Conservation (phyloP, 2,888 invertebrate genomes). For the Erannis defoliaria region DNA sequence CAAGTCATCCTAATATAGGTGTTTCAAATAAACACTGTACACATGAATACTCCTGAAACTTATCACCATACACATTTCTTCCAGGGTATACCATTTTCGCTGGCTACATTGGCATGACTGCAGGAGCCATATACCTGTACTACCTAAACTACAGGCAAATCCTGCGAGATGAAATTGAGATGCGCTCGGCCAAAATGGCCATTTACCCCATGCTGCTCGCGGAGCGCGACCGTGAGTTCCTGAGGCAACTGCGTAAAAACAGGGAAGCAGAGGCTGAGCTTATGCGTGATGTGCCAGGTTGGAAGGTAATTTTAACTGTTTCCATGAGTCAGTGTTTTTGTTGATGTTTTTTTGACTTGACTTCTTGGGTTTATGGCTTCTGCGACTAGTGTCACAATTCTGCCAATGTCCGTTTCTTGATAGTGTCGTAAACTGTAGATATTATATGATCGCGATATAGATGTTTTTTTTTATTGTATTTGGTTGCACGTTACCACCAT, state of each 20-base stretch:
- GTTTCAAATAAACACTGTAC: too few species aligned
- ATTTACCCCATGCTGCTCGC: slow-evolving; percentile 92
- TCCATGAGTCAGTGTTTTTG: too few species aligned
- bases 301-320: slow-evolving; percentile 88
- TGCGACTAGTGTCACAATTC: too few species aligned
- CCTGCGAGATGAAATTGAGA: slow-evolving; percentile 89
- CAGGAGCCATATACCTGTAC: slow-evolving; percentile 86
- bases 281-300: slow-evolving; percentile 96
- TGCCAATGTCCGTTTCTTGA: too few species aligned
- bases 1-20: too few species aligned
- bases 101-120: slow-evolving; percentile 87
- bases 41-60: neutral
- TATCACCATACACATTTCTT: slow-evolving; percentile 35
- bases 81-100: slow-evolving; percentile 88
- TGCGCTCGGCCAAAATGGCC: slow-evolving; percentile 92
- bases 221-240: slow-evolving; percentile 93
- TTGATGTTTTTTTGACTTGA: too few species aligned
- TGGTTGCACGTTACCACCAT: too few species aligned
- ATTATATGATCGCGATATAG: too few species aligned
- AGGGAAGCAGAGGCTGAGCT: slow-evolving; percentile 94
- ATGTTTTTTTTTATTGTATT: too few species aligned
- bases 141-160: slow-evolving; percentile 83
- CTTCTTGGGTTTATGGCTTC: too few species aligned
- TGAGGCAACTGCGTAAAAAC: slow-evolving; percentile 92
- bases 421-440: too few species aligned